Conservation (phyloP, 2,113 vertebrate species). For the Neogobius melanostomus region DNA sequence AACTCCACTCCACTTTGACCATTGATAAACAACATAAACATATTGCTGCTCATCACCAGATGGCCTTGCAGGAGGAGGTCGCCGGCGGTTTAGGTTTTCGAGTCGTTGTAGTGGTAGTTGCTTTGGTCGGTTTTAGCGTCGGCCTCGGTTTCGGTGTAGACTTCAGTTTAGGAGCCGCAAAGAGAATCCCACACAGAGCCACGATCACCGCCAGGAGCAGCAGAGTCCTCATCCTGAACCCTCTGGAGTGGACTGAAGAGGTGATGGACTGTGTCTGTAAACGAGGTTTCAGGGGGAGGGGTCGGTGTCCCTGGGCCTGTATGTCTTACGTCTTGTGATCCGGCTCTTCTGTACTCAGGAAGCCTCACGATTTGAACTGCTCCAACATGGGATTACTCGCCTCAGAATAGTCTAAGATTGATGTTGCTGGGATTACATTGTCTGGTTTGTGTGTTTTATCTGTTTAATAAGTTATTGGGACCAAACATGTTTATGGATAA, state of each 20-base stretch:
- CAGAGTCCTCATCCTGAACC: constrained; percentile 6
- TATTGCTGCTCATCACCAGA: background rate
- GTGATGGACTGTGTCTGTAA: background rate
- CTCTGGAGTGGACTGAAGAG: background rate
- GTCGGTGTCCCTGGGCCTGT: background rate
- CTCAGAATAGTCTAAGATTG: background rate
- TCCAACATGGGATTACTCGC: background rate
- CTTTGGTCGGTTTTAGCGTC: background rate
- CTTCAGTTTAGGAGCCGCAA: background rate
- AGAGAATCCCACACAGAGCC: background rate
- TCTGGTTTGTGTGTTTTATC: background rate
- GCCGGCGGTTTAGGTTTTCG: background rate
- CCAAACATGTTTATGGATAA: too few relatives aligned
- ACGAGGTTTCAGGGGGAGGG: background rate
- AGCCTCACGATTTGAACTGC: background rate
- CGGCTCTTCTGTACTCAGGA: background rate
- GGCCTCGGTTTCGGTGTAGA: background rate
- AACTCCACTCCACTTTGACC: too few relatives aligned
- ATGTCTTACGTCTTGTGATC: background rate
- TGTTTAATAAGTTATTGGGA: too few relatives aligned
- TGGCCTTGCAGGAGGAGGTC: background rate
- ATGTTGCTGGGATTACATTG: background rate
- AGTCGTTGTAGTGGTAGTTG: background rate
- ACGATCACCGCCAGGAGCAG: background rate
- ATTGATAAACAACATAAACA: too few relatives aligned